These are phyloP conservation scores for Elgaria multicarinata DNA, from an alignment of 2,113 vertebrate species.

Conservation along the genomic window DNA sequence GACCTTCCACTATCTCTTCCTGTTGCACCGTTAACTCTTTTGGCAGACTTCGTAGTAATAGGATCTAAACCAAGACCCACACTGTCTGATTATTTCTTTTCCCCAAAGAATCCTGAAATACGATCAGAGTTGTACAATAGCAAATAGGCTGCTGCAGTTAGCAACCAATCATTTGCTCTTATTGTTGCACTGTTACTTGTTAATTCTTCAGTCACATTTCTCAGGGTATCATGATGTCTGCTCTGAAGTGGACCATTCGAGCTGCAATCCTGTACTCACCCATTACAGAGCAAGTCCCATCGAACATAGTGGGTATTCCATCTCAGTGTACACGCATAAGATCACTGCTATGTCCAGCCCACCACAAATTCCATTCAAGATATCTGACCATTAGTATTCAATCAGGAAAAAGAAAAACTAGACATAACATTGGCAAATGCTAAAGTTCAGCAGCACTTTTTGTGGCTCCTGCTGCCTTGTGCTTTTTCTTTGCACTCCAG, in stretches of 20 bases:
- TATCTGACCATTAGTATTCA: background rate
- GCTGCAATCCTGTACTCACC: background rate
- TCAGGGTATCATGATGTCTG: background rate
- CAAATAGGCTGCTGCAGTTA: background rate
- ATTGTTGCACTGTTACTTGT: too few species aligned
- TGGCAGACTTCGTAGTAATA: too few species aligned
- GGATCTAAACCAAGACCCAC: background rate
- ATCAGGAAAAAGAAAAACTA: background rate
- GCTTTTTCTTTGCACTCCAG: constrained; percentile 52
- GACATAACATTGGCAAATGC: background rate
- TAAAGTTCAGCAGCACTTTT: background rate
- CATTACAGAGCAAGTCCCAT: background rate
- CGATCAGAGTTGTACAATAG: too few species aligned
- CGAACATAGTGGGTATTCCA: background rate
- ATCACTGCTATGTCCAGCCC: background rate
- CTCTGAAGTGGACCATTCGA: background rate
- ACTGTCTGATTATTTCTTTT: background rate
- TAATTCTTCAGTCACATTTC: too few species aligned
- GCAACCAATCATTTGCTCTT: background rate
- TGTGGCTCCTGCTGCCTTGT: background rate
- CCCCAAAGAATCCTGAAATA: background rate
- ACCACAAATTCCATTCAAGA: background rate
- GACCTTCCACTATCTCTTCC: too few species aligned
- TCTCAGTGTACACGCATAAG: background rate
- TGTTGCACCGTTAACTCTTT: background rate